Evolutionary conservation across 2,113 vertebrate species (phyloP).

Genomic region (Periophthalmodon schlosseri): DNA sequence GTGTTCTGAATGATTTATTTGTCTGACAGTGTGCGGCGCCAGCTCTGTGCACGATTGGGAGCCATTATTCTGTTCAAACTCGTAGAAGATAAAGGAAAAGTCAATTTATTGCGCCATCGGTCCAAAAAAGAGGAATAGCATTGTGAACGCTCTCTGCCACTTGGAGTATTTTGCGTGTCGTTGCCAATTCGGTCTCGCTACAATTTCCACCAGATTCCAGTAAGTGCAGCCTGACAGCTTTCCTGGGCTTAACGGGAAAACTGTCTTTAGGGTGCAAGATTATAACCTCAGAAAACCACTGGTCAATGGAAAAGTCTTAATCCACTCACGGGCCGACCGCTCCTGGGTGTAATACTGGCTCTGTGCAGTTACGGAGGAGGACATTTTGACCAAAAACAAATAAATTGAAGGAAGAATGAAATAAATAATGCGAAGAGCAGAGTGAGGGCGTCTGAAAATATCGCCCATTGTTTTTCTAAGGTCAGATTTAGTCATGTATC

Average conservation of each 20-base stretch:
- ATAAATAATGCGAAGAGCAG: constrained; percentile 55
- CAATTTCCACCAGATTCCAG: constrained; percentile 71
- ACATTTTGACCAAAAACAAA: constrained; percentile 76
- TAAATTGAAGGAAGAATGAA: constrained; percentile 69
- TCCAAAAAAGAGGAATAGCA: constrained; percentile 43
- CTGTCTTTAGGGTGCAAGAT: constrained; percentile 75
- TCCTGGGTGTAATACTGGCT: constrained; percentile 66
- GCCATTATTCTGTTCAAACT: constrained; percentile 55
- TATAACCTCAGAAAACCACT: constrained; percentile 74
- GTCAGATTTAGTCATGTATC: constrained; percentile 39
- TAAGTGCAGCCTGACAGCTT: constrained; percentile 72
- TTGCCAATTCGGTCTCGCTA: constrained; percentile 58
- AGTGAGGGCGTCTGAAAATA: constrained; percentile 50
- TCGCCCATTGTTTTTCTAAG: constrained; percentile 39
- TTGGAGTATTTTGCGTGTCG: constrained; percentile 40
- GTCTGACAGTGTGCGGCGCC: constrained; percentile 62
- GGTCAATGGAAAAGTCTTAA: constrained; percentile 76
- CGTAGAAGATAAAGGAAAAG: constrained; percentile 65
- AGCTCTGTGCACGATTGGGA: constrained; percentile 61
- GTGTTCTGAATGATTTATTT: constrained; percentile 68
- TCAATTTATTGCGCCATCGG: constrained; percentile 60
- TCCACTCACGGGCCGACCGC: constrained; percentile 65
- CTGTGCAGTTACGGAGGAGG: constrained; percentile 61
- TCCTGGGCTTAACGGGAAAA: constrained; percentile 77
- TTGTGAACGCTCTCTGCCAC: constrained; percentile 58